These are phyloP conservation scores for Plusia festucae DNA, from an alignment of 2,888 invertebrate species.

Conservation along the genomic window DNA sequence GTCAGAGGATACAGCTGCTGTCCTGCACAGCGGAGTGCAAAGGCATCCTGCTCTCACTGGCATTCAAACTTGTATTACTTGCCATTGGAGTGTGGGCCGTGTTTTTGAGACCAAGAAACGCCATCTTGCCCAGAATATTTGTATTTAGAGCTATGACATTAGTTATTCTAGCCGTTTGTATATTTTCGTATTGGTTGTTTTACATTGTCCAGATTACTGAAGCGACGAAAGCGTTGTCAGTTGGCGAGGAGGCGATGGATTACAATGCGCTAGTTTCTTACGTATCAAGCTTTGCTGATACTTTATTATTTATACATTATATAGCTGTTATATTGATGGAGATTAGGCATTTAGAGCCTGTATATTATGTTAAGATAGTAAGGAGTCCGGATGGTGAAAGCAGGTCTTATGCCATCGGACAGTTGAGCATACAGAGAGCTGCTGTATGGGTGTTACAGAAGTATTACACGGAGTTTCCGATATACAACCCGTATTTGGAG, in stretches of 20 bases:
- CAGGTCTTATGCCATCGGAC: slow-evolving; percentile 95
- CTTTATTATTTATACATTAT: slow-evolving; percentile 98
- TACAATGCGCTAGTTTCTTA: slow-evolving; percentile 97
- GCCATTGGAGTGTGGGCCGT: slow-evolving; percentile 98
- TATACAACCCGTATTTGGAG: slow-evolving; percentile 98
- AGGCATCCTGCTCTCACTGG: slow-evolving; percentile 96
- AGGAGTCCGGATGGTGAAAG: slow-evolving; percentile 99
- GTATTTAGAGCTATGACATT: slow-evolving; percentile 97
- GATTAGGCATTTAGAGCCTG: slow-evolving; percentile 96
- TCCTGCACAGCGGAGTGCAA: slow-evolving; percentile 98
- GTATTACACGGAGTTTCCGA: slow-evolving; percentile 98
- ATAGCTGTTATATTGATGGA: slow-evolving; percentile 97
- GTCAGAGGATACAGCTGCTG: slow-evolving; percentile 91
- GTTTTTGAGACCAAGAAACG: slow-evolving; percentile 95
- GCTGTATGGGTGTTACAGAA: slow-evolving; percentile 98
- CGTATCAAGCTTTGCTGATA: slow-evolving; percentile 97
- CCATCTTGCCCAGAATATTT: slow-evolving; percentile 97
- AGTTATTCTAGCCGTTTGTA: slow-evolving; percentile 96
- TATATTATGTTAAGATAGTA: slow-evolving; percentile 96
- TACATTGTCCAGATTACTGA: slow-evolving; percentile 97
- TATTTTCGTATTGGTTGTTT: slow-evolving; percentile 99
- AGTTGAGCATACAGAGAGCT: slow-evolving; percentile 97
- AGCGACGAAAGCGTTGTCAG: slow-evolving; percentile 93
- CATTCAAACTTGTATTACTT: slow-evolving; percentile 96
- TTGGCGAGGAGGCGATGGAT: slow-evolving; percentile 94